Conservation (phyloP, 2,888 invertebrate species). For the Brachyptera risi region DNA sequence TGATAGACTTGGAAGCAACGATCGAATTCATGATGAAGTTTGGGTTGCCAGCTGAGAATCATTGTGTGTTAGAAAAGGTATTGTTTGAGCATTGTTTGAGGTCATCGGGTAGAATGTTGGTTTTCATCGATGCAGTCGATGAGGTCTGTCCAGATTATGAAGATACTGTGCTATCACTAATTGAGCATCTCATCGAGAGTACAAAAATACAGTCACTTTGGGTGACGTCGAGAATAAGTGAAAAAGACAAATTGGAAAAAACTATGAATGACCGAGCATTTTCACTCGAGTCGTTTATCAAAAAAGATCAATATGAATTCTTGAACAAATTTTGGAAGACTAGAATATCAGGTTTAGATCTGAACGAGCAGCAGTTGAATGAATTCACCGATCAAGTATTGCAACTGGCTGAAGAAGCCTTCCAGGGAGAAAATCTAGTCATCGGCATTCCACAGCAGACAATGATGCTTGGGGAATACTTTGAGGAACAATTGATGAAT, state of each 20-base stretch:
- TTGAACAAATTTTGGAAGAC: constrained; percentile 2
- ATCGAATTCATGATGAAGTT: no score
- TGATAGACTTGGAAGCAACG: no score
- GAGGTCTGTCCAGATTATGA: constrained; percentile 22
- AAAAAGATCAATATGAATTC: constrained; percentile 7
- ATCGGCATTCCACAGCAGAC: constrained; percentile 24
- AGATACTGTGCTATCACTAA: neutral
- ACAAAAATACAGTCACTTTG: constrained; percentile 3
- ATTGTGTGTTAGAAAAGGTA: constrained; percentile 4
- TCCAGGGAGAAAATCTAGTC: constrained; percentile 10
- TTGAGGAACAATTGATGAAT: constrained; percentile 1
- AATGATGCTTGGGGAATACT: constrained; percentile 20
- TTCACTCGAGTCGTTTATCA: constrained; percentile 13
- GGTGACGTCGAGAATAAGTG: constrained; percentile 14
- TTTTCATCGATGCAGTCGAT: constrained; percentile 22
- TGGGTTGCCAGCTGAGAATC: no score
- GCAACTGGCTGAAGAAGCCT: neutral
- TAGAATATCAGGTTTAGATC: no score
- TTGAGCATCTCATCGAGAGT: no score
- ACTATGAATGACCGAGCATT: neutral
- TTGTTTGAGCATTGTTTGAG: constrained; percentile 8
- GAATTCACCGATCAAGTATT: constrained; percentile 9
- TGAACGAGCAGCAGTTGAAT: neutral
- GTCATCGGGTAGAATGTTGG: neutral
- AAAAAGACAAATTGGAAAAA: constrained; percentile 10